A percentile compares a stretch with the other conserved stretches of the same genome.
phyloP scores from a whole-genome alignment of 1,140 invertebrate genomes.

The Amphibalanus amphitrite region DNA sequence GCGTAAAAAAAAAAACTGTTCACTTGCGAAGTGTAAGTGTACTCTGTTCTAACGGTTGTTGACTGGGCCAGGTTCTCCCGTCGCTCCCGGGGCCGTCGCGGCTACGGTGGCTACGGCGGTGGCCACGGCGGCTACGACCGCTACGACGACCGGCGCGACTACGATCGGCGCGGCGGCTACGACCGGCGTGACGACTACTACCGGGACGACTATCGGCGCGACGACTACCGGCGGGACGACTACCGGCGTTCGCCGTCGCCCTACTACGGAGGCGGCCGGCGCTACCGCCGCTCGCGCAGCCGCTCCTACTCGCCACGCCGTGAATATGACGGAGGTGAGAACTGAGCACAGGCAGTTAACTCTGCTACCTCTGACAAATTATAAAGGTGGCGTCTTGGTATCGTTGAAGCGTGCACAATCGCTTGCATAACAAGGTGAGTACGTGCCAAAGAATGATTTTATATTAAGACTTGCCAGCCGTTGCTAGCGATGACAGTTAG shows the following conservation, averaged over 20 bases:
- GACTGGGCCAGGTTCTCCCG: not conserved
- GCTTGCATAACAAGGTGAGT: too few species aligned
- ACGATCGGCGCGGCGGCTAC: too few species aligned
- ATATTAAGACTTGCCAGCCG: too few species aligned
- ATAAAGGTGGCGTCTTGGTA: too few species aligned
- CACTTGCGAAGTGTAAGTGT: too few species aligned
- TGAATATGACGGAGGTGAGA: constrained; percentile 24
- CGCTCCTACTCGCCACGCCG: constrained; percentile 74
- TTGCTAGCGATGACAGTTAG: too few species aligned
- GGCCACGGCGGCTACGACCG: constrained; percentile 23
- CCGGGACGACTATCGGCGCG: constrained; percentile 17
- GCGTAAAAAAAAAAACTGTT: too few species aligned
- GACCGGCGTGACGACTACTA: constrained; percentile 17
- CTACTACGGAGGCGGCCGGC: constrained; percentile 30
- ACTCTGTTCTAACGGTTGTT: too few species aligned
- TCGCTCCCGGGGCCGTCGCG: not conserved
- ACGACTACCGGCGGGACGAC: constrained; percentile 19
- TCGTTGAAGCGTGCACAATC: too few species aligned
- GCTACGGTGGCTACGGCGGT: constrained; percentile 16
- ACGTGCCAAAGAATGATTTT: too few species aligned
- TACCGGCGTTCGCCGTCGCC: constrained; percentile 40
- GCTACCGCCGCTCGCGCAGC: constrained; percentile 56
- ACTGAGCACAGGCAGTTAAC: too few species aligned
- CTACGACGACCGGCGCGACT: constrained; percentile 14
- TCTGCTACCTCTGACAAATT: too few species aligned